Percentiles rank a stretch among this genome's conserved stretches.
These are phyloP conservation scores for fruit fly (Drosophila melanogaster) DNA, from an alignment of 1,140 invertebrate genomes.

Conservation along the genomic window Release_6_plus_ISO1_MT NC_004354.4:3693001-3693500, in stretches of 20 bases:
- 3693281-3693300: constrained; percentile 16
- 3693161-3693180: neutral
- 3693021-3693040: constrained; percentile 17
- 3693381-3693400: constrained; percentile 23
- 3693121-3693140: constrained; percentile 5
- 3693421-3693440: constrained; percentile 12
- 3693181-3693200: neutral
- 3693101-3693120: constrained; percentile 11
- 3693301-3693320: neutral
- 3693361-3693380: constrained; percentile 19
- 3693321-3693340: constrained; percentile 8
- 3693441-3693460: constrained; percentile 26
- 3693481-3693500: constrained; percentile 61
- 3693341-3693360: constrained; percentile 17
- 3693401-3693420: constrained; percentile 31
- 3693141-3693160: neutral
- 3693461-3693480: constrained; percentile 40
- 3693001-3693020: constrained; percentile 35
- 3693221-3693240: neutral
- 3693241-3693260: constrained; percentile 1
- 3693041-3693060: constrained; percentile 29
- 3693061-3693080: constrained; percentile 21
- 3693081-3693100: neutral
- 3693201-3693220: neutral
- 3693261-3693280: constrained; percentile 13